phyloP scores from a whole-genome alignment of 2,797 vertebrate species.

The Pseudopleuronectes americanus region DNA sequence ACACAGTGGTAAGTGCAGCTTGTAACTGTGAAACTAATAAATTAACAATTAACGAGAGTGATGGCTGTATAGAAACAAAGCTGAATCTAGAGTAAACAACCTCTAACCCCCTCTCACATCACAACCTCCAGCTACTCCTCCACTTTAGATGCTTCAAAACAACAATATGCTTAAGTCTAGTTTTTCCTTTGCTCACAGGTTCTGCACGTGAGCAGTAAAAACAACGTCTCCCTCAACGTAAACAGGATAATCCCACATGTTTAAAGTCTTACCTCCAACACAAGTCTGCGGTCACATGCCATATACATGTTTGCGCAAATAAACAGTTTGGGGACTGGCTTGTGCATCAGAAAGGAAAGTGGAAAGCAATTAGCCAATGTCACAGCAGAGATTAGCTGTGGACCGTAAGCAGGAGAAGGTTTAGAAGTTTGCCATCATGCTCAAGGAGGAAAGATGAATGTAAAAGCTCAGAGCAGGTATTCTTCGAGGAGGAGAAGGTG shows the following conservation, averaged over 20 bases:
- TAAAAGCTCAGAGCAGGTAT: slow-evolving; percentile 57
- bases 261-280: slow-evolving; percentile 70
- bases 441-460: slow-evolving; percentile 38
- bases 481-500: slow-evolving; percentile 36
- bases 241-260: slow-evolving; percentile 63
- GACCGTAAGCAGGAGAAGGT: slow-evolving; percentile 52
- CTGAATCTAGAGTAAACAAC: not conserved
- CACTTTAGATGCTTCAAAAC: slow-evolving; percentile 2
- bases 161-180: not conserved
- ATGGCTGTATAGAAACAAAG: no score
- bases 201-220: slow-evolving; percentile 52
- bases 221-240: slow-evolving; percentile 49
- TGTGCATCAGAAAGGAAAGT: slow-evolving; percentile 30
- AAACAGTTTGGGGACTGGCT: slow-evolving; percentile 1
- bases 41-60: no score
- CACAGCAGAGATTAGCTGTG: slow-evolving; percentile 32
- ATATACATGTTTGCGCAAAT: slow-evolving; percentile 10
- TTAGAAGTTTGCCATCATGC: slow-evolving; percentile 41
- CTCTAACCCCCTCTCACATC: not conserved
- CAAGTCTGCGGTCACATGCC: slow-evolving; percentile 59
- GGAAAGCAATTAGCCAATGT: slow-evolving; percentile 32
- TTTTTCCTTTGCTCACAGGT: slow-evolving; percentile 31
- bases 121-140: not conserved
- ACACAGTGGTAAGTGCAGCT: no score
- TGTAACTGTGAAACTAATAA: no score